Evolutionary conservation across 2,113 vertebrate genomes (phyloP).

Genomic region (Otus sunia): DNA sequence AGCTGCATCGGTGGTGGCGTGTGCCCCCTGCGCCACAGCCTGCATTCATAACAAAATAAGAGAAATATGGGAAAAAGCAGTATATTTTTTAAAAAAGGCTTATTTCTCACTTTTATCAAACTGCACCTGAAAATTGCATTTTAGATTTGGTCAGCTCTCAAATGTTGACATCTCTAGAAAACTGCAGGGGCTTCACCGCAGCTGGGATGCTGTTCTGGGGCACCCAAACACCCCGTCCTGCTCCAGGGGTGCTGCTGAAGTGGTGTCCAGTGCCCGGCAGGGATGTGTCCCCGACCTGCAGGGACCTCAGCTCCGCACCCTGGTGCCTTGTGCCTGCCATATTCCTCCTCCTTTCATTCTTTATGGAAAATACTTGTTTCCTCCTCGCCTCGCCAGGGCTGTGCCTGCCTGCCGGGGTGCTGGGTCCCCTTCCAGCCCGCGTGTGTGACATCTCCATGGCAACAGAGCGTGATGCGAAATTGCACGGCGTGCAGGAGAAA

Average conservation of each 20-base stretch:
- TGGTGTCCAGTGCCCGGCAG: not conserved
- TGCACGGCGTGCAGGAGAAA: not conserved
- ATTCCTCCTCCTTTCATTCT: not conserved
- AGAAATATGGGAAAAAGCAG: not conserved
- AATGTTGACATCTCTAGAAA: not conserved
- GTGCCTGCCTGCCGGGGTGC: not conserved
- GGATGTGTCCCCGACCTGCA: not conserved
- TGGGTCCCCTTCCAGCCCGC: not conserved
- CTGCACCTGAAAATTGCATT: not conserved
- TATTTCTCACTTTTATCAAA: not conserved
- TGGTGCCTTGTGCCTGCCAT: not conserved
- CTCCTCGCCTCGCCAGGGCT: not conserved
- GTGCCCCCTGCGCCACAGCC: not conserved
- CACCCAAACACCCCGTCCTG: not conserved
- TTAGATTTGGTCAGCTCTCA: not conserved
- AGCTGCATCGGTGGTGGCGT: fast-evolving
- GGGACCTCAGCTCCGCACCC: not conserved
- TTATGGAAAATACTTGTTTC: not conserved
- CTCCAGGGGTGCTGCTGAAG: not conserved
- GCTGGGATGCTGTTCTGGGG: not conserved
- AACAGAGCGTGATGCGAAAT: not conserved
- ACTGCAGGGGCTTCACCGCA: not conserved
- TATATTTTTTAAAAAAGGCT: not conserved
- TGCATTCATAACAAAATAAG: not conserved
- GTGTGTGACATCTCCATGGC: slow-evolving; percentile 21